phyloP scores from a whole-genome alignment of 2,113 vertebrate genomes.

The Apistogramma diplotaenia region DNA sequence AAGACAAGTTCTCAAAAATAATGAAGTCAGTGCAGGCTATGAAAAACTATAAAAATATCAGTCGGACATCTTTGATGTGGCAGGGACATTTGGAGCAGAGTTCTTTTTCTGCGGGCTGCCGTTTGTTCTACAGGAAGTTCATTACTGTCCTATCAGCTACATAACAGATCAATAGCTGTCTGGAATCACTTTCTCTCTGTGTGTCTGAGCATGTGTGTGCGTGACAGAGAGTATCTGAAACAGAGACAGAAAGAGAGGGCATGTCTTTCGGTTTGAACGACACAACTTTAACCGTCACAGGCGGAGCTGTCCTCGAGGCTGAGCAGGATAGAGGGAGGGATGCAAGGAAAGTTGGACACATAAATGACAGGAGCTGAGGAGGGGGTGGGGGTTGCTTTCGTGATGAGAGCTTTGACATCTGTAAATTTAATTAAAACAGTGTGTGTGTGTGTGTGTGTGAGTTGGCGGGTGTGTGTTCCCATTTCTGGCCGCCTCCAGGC shows the following conservation, averaged over 20 bases:
- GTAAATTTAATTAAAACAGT: constrained; percentile 61
- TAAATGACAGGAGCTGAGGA: constrained; percentile 29
- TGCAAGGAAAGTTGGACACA: constrained; percentile 7
- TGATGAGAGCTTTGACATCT: constrained; percentile 63
- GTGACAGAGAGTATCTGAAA: neutral
- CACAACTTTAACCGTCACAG: constrained; percentile 19
- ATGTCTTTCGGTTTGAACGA: constrained; percentile 19
- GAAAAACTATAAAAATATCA: constrained; percentile 21
- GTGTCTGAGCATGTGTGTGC: neutral
- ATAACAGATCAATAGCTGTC: constrained; percentile 63
- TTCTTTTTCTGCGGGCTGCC: neutral
- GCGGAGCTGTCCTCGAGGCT: constrained; percentile 20
- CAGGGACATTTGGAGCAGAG: constrained; percentile 8
- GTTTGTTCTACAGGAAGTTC: constrained; percentile 54
- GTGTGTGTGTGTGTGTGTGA: neutral
- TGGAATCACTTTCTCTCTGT: constrained; percentile 29
- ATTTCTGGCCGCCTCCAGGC: constrained; percentile 53
- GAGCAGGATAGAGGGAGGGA: neutral
- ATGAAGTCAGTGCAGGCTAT: neutral
- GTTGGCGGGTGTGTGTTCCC: constrained; percentile 23
- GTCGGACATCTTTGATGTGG: constrained; percentile 8
- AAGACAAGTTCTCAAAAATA: neutral
- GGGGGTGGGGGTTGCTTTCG: constrained; percentile 16
- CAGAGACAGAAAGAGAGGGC: neutral
- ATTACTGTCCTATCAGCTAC: constrained; percentile 51